These are phyloP conservation scores for Nesoenas mayeri DNA, from an alignment of 2,113 vertebrate genomes.

Conservation along the genomic window DNA sequence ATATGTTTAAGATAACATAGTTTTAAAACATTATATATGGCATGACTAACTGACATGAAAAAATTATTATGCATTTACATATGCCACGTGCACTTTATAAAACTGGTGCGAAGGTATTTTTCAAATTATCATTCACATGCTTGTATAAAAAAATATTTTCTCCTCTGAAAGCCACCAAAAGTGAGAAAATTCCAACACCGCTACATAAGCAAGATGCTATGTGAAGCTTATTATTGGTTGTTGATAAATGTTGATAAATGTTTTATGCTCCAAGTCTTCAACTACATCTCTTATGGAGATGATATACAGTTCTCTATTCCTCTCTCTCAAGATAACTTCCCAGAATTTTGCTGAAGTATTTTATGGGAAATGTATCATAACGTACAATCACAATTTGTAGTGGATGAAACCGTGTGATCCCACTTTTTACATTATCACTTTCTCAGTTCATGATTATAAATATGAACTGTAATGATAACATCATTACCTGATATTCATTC, in stretches of 20 bases:
- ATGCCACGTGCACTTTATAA: not conserved
- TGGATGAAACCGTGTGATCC: not conserved
- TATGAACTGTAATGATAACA: not conserved
- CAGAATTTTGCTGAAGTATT: not conserved
- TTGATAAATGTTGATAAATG: not conserved
- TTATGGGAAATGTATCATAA: not conserved
- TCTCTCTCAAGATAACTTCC: not conserved
- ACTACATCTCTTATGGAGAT: not conserved
- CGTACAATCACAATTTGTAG: not conserved
- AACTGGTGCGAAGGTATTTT: not conserved
- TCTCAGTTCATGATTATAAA: not conserved
- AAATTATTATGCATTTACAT: not conserved
- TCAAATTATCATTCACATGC: not conserved
- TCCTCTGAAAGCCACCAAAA: not conserved
- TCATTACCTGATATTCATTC: conserved; percentile 24
- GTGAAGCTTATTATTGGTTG: not conserved
- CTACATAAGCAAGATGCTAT: not conserved
- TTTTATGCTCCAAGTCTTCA: not conserved
- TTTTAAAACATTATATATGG: not conserved
- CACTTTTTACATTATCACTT: not conserved
- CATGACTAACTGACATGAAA: not conserved
- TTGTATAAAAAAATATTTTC: not conserved
- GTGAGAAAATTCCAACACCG: not conserved
- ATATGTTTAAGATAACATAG: not conserved
- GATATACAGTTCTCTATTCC: not conserved